Percentiles rank a stretch among this genome's conserved stretches.
phyloP scores from a whole-genome alignment of 2,113 vertebrate genomes.

The Columba livia region DNA sequence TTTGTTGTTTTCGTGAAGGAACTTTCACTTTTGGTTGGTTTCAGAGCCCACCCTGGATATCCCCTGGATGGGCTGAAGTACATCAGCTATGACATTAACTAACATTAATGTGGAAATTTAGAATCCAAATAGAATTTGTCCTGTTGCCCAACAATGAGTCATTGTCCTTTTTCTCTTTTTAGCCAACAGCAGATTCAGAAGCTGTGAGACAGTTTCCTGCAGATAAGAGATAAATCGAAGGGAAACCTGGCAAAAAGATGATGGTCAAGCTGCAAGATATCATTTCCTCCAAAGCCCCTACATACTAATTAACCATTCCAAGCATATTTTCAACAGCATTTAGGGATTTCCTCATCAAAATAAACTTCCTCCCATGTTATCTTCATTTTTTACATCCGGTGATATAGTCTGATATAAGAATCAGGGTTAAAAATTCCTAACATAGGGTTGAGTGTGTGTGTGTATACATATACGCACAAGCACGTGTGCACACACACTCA shows the following conservation, averaged over 20 bases:
- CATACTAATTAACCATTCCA: constrained; percentile 79
- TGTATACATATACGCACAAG: neutral
- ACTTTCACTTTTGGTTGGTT: constrained; percentile 73
- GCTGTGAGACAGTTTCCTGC: constrained; percentile 83
- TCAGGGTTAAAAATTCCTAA: neutral
- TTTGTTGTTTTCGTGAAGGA: constrained; percentile 66
- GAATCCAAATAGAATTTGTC: constrained; percentile 55
- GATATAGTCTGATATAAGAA: neutral
- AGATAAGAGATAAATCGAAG: constrained; percentile 80
- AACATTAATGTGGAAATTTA: constrained; percentile 58
- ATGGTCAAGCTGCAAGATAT: constrained; percentile 56
- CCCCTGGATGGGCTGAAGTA: constrained; percentile 49
- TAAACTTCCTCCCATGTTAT: constrained; percentile 78
- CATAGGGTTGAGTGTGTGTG: neutral
- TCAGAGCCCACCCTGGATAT: constrained; percentile 65
- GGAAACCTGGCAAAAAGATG: constrained; percentile 72
- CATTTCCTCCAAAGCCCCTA: constrained; percentile 73
- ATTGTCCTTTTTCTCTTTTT: constrained; percentile 68
- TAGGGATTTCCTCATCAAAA: constrained; percentile 84
- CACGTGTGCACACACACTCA: fast-evolving
- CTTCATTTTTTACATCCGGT: constrained; percentile 71
- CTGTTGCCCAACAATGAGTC: constrained; percentile 75
- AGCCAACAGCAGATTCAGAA: constrained; percentile 73
- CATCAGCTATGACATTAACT: constrained; percentile 24
- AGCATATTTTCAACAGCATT: constrained; percentile 77